Evolutionary conservation across 2,888 invertebrate genomes (phyloP).

Genomic region (Campoletis raptor): DNA sequence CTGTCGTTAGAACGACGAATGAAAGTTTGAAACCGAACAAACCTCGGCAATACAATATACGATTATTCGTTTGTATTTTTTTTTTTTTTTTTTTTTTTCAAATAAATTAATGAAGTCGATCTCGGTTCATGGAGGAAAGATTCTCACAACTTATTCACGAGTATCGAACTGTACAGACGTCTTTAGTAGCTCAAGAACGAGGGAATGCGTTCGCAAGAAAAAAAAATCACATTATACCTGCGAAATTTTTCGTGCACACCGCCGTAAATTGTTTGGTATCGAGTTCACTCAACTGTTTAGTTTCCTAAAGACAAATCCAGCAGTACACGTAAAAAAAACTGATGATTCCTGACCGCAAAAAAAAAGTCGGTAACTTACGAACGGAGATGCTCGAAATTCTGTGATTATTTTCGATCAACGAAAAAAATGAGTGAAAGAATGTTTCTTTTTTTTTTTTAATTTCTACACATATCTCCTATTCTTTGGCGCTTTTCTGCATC

Average conservation of each 20-base stretch:
- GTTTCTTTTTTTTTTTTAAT: neutral
- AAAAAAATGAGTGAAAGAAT: conserved; percentile 7
- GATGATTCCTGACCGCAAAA: neutral
- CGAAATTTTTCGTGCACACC: conserved; percentile 21
- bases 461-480: conserved; percentile 81
- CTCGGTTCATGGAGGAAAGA: neutral
- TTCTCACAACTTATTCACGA: neutral
- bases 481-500: conserved; percentile 82
- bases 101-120: conserved; percentile 1
- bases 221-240: conserved; percentile 29
- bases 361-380: conserved; percentile 24
- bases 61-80: neutral
- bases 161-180: conserved; percentile 1
- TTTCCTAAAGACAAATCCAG: conserved; percentile 1
- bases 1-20: neutral
- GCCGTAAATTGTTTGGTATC: conserved; percentile 53
- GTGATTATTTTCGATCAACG: conserved; percentile 35
- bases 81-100: neutral
- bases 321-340: neutral
- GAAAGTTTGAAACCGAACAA: neutral
- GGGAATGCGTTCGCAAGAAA: conserved; percentile 49
- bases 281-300: conserved; percentile 22
- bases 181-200: conserved; percentile 14
- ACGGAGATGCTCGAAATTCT: conserved; percentile 1
- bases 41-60: neutral